Conservation (phyloP, 2,888 invertebrate genomes). For the Melanargia galathea region DNA sequence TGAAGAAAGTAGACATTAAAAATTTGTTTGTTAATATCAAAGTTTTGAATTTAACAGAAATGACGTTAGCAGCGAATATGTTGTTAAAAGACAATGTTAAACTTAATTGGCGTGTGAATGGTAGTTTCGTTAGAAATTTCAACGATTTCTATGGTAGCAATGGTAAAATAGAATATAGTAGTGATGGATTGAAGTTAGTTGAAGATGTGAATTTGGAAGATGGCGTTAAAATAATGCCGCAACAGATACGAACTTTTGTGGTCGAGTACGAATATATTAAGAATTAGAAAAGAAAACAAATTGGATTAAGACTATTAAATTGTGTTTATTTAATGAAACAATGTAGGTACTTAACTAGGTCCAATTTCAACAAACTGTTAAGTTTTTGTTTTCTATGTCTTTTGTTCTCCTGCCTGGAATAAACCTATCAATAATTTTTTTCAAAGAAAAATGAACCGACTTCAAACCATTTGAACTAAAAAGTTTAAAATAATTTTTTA, state of each 20-base stretch:
- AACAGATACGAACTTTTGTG: slow-evolving; percentile 88
- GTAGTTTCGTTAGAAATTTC: slow-evolving; percentile 54
- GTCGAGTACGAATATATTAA: slow-evolving; percentile 45
- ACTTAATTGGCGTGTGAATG: slow-evolving; percentile 73
- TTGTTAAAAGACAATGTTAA: slow-evolving; percentile 79
- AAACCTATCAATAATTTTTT: too few species aligned
- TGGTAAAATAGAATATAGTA: slow-evolving; percentile 41
- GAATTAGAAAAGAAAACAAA: slow-evolving; percentile 1
- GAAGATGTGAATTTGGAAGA: slow-evolving; percentile 48
- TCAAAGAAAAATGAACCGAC: too few species aligned
- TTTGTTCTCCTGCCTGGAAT: too few species aligned
- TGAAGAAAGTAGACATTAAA: slow-evolving; percentile 80
- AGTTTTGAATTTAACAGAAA: slow-evolving; percentile 82
- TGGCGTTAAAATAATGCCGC: slow-evolving; percentile 82
- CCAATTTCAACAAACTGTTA: too few species aligned
- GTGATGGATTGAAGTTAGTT: slow-evolving; percentile 32
- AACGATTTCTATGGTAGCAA: slow-evolving; percentile 53
- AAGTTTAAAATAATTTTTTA: too few species aligned
- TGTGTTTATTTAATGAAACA: not conserved
- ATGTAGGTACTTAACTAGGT: too few species aligned
- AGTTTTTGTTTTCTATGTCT: too few species aligned
- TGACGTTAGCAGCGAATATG: slow-evolving; percentile 86
- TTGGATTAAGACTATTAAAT: not conserved
- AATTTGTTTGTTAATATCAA: slow-evolving; percentile 81
- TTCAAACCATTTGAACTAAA: too few species aligned